Evolutionary conservation across 1,140 invertebrate genomes (phyloP).

Genomic region (Nixonia krombeini): DNA sequence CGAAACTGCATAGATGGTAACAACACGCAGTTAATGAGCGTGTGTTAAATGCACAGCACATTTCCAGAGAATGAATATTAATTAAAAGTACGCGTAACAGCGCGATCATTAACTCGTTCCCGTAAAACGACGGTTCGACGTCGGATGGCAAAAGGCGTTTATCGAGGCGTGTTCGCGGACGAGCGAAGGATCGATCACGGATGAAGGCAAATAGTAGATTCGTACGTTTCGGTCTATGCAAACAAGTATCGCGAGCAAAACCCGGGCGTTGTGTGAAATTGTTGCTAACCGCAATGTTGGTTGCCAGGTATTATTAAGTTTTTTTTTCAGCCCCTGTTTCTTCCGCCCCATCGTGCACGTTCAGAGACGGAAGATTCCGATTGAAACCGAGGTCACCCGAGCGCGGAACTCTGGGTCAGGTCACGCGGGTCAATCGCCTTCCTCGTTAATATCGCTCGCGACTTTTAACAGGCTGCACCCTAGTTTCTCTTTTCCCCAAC

Average conservation of each 20-base stretch:
- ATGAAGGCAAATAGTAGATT: conserved; percentile 1
- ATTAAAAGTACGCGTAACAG: no score
- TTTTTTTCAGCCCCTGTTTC: conserved; percentile 15
- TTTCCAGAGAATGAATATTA: no score
- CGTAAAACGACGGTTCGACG: no score
- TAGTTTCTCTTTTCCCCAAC: conserved; percentile 11
- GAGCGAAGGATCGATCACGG: no score
- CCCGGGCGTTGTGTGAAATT: conserved; percentile 10
- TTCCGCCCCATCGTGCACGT: conserved; percentile 18
- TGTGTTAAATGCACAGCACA: no score
- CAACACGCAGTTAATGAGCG: no score
- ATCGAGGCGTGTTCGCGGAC: no score
- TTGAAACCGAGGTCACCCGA: conserved; percentile 33
- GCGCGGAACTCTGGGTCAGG: conserved; percentile 58
- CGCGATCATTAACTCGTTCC: no score
- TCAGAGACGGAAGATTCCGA: conserved; percentile 32
- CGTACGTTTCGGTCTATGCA: no score
- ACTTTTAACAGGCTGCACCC: conserved; percentile 41
- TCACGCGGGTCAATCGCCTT: conserved; percentile 60
- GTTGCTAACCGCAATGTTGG: conserved; percentile 23
- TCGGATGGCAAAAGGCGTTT: no score
- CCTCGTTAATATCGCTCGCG: conserved; percentile 54
- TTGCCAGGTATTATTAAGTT: conserved; percentile 15
- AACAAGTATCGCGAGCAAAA: not conserved
- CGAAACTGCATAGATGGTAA: no score